Evolutionary conservation across 2,797 vertebrate genomes (phyloP), one percentile per base, ranked within the genome.

Genomic region (Ciconia nigra): DNA sequence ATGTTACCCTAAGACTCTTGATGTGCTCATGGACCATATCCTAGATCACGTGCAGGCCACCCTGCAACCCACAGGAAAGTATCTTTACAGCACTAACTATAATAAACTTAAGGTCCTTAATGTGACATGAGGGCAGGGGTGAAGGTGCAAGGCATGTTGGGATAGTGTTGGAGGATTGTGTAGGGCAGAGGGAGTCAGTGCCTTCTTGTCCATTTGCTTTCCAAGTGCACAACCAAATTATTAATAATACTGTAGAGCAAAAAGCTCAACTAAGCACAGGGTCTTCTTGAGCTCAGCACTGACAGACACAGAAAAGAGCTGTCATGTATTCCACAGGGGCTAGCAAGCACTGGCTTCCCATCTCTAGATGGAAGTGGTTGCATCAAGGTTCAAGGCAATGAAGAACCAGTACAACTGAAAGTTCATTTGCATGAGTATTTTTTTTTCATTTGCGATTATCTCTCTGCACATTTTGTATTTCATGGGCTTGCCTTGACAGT

Each of bases 261-360:
- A 69, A 86, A 37, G 2, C 55, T 54, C 20, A 14, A 3, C 41
- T 28, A 55, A 77, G 20, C 0, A 0, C 11, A 44, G 10, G 10
- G 9, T 55, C 12, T 57, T 21, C 41, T 55, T 29, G 22, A 67
- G 22, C 57, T 90, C 42, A 58, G 9, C 44, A 33, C 19, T 67
- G 49, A 41, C 19, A 67, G 29, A 28, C 29, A 37, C 7, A 54
- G 46, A 47, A 63, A 29, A 72, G 20, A 65, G 57, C 18, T 58
- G 39, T 33, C 31, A n/a, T 10, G 6, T 17, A 12, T 42, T 35
- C 35, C 28, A 41, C 11, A 20, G 39, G 37, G 7, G 5, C 18
- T 52, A 18, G 14, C 17, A 44, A 59, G 13, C 63, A n/a, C 31
- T 44, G 46, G 11, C 15, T 82, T 82, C 82, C 52, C 7, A 46